Conservation (phyloP, 2,888 invertebrate genomes). For the Dicroscelio sp. region DNA sequence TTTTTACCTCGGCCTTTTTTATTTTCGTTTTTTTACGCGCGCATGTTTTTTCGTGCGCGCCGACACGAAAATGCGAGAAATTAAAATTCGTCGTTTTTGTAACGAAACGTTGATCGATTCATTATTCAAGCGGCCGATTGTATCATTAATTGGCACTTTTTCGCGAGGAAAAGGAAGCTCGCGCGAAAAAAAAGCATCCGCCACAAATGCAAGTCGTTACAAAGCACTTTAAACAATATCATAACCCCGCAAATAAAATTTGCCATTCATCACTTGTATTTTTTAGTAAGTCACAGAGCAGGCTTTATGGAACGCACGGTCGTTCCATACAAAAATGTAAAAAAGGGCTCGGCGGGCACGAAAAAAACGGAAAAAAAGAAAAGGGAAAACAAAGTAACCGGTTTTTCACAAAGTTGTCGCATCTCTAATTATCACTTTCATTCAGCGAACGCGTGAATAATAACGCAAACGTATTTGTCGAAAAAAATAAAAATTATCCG, state of each 20-base stretch:
- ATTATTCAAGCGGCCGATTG: slow-evolving; percentile 56
- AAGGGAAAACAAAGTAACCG: slow-evolving; percentile 63
- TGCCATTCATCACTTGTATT: slow-evolving; percentile 72
- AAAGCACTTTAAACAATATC: slow-evolving; percentile 76
- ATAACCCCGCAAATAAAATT: slow-evolving; percentile 72
- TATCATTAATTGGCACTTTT: slow-evolving; percentile 67
- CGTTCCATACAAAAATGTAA: slow-evolving; percentile 48
- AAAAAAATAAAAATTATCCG: slow-evolving; percentile 71
- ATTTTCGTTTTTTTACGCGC: background rate
- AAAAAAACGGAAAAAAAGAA: background rate
- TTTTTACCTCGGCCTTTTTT: slow-evolving; percentile 5
- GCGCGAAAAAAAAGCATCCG: slow-evolving; percentile 30
- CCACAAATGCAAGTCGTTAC: slow-evolving; percentile 63
- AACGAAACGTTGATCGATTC: slow-evolving; percentile 43
- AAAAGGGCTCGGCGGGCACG: slow-evolving; percentile 14
- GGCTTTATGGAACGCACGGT: slow-evolving; percentile 49
- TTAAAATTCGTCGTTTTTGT: slow-evolving; percentile 52
- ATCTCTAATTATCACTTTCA: slow-evolving; percentile 76
- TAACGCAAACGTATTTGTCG: slow-evolving; percentile 75
- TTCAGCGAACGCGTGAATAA: slow-evolving; percentile 72
- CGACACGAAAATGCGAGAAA: slow-evolving; percentile 45
- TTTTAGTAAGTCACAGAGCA: slow-evolving; percentile 69
- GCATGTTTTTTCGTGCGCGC: slow-evolving; percentile 40
- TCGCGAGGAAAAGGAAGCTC: slow-evolving; percentile 24
- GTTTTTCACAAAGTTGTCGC: slow-evolving; percentile 74